phyloP scores from a whole-genome alignment of 2,888 invertebrate genomes.

The Papilio demoleus region DNA sequence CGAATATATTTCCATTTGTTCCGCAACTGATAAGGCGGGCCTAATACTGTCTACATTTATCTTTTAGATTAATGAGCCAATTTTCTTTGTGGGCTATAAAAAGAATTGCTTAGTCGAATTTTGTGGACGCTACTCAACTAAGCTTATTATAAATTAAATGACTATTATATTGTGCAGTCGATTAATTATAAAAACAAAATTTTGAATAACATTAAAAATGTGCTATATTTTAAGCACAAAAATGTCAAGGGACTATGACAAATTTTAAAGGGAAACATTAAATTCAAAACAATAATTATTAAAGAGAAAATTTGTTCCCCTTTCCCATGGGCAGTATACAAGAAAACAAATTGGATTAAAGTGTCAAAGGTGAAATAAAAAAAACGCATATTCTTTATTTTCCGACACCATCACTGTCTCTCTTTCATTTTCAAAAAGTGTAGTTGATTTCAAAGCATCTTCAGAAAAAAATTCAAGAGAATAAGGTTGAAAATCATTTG shows the following conservation, averaged over 20 bases:
- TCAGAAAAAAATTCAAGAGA: slow-evolving; percentile 39
- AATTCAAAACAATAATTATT: slow-evolving; percentile 80
- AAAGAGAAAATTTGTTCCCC: slow-evolving; percentile 73
- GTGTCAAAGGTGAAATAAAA: slow-evolving; percentile 83
- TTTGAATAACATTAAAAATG: not conserved
- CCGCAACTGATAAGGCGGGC: slow-evolving; percentile 78
- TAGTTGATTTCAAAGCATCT: slow-evolving; percentile 43
- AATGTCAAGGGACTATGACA: slow-evolving; percentile 26
- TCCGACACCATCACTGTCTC: slow-evolving; percentile 63
- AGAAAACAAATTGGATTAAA: slow-evolving; percentile 83
- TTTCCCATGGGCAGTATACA: slow-evolving; percentile 74
- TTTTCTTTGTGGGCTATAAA: slow-evolving; percentile 84
- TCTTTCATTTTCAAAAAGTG: slow-evolving; percentile 47
- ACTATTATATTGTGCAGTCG: not conserved
- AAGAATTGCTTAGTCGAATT: slow-evolving; percentile 78
- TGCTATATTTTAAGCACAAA: too few relatives aligned
- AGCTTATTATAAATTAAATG: not conserved
- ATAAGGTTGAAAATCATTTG: slow-evolving; percentile 56
- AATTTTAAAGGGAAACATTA: slow-evolving; percentile 42
- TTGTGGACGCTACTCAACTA: slow-evolving; percentile 53
- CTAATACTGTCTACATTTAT: slow-evolving; percentile 82
- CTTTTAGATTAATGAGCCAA: slow-evolving; percentile 84
- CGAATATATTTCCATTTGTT: slow-evolving; percentile 72
- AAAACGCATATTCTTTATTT: slow-evolving; percentile 72
- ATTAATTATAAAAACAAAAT: slow-evolving; percentile 10